phyloP scores from a whole-genome alignment of 1,140 invertebrate species.

The Zaprionus nigranus region DNA sequence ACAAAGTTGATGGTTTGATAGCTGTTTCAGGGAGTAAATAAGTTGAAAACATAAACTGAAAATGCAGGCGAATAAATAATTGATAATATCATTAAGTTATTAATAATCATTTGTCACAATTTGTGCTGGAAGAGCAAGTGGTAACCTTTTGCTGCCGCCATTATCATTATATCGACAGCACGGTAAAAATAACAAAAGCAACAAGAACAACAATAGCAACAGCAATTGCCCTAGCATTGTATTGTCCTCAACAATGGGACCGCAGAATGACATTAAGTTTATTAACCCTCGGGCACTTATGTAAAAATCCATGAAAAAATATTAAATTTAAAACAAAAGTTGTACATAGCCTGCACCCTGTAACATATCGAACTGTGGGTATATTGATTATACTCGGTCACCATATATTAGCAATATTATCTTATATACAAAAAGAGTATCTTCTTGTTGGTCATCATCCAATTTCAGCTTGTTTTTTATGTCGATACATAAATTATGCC shows the following conservation, averaged over 20 bases:
- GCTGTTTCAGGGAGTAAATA: conserved; percentile 23
- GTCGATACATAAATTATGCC: neutral
- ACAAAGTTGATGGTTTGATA: conserved; percentile 17
- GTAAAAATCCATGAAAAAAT: conserved; percentile 56
- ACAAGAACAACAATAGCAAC: conserved; percentile 5
- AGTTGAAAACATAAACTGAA: conserved; percentile 27
- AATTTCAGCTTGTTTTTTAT: neutral
- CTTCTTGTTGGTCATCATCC: neutral
- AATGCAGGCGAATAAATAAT: conserved; percentile 63
- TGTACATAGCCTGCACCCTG: neutral
- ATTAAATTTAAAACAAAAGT: conserved; percentile 59
- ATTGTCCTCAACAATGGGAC: conserved; percentile 45
- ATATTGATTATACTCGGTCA: neutral
- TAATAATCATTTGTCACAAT: conserved; percentile 76
- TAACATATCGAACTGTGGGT: neutral
- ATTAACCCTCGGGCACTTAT: conserved; percentile 74
- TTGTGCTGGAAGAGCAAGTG: neutral
- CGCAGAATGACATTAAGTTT: conserved; percentile 70
- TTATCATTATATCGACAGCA: conserved; percentile 15
- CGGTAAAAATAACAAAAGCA: conserved; percentile 7
- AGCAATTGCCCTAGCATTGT: conserved; percentile 30
- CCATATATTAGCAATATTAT: too few relatives aligned
- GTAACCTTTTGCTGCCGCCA: conserved; percentile 19
- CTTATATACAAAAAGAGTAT: neutral
- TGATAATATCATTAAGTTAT: conserved; percentile 80